phyloP scores from a whole-genome alignment of 2,888 invertebrate species.

The Meteorus colon region DNA sequence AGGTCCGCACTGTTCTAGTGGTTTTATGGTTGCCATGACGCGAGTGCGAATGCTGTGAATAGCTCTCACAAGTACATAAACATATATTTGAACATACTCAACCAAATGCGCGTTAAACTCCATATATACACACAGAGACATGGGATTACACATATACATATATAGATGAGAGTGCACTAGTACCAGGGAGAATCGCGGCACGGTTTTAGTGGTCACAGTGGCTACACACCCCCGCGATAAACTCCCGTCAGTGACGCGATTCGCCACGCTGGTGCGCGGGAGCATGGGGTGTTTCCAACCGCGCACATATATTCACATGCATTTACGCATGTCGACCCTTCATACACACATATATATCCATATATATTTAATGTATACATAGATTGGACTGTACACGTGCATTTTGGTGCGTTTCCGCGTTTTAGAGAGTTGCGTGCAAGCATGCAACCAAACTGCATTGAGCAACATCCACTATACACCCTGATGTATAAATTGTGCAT shows the following conservation, averaged over 20 bases:
- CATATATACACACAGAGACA: conserved; percentile 29
- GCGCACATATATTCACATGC: conserved; percentile 36
- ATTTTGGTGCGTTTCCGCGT: conserved; percentile 20
- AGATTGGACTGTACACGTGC: conserved; percentile 16
- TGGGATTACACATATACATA: conserved; percentile 6
- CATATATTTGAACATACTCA: background rate
- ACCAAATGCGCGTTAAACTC: conserved; percentile 9
- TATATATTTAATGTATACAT: background rate
- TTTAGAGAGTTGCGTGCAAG: conserved; percentile 35
- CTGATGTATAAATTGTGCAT: background rate
- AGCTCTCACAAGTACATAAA: background rate
- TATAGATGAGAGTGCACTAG: conserved; percentile 19
- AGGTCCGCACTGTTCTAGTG: conserved; percentile 52
- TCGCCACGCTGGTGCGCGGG: conserved; percentile 64
- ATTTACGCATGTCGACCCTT: conserved; percentile 36
- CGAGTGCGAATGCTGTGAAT: conserved; percentile 53
- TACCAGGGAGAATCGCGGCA: conserved; percentile 50
- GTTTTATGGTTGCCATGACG: conserved; percentile 65
- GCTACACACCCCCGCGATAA: conserved; percentile 70
- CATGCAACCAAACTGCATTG: conserved; percentile 27
- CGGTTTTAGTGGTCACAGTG: conserved; percentile 70
- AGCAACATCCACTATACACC: background rate
- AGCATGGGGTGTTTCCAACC: conserved; percentile 30
- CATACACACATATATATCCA: background rate
- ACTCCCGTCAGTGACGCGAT: conserved; percentile 65